phyloP scores from a whole-genome alignment of 2,888 invertebrate genomes.

The Rhorus exstirpatorius region DNA sequence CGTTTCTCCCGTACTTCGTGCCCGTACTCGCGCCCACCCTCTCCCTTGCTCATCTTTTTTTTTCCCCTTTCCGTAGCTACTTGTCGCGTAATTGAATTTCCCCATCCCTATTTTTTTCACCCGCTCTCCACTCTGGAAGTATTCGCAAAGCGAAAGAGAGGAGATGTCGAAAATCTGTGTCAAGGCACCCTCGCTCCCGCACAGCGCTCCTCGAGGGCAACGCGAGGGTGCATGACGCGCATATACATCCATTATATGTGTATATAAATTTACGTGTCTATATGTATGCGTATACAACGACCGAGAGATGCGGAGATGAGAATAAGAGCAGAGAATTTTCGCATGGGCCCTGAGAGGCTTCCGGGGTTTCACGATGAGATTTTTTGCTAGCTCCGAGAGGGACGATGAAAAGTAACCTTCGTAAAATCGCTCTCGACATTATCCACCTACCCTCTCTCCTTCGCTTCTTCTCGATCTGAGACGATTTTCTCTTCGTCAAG shows the following conservation, averaged over 20 bases:
- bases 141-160: constrained; percentile 2
- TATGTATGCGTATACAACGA: neutral
- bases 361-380: constrained; percentile 5
- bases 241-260: neutral
- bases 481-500: constrained; percentile 9
- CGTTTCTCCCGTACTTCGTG: neutral
- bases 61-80: neutral
- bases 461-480: constrained; percentile 42
- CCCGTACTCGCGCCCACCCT: constrained; percentile 11
- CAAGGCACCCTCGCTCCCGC: constrained; percentile 61
- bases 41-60: constrained; percentile 2
- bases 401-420: constrained; percentile 59
- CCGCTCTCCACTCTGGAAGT: constrained; percentile 22
- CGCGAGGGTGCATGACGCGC: constrained; percentile 1
- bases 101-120: constrained; percentile 70
- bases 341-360: constrained; percentile 35
- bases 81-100: constrained; percentile 79
- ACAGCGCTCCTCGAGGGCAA: constrained; percentile 27
- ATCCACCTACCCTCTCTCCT: constrained; percentile 27
- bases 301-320: neutral
- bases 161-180: constrained; percentile 67
- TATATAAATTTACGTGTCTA: neutral
- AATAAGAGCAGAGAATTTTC: constrained; percentile 27
- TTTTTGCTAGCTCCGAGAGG: constrained; percentile 5
- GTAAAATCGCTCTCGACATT: constrained; percentile 38